These are phyloP conservation scores for Cygnus atratus DNA, from an alignment of 2,113 vertebrate genomes.

Conservation along the genomic window DNA sequence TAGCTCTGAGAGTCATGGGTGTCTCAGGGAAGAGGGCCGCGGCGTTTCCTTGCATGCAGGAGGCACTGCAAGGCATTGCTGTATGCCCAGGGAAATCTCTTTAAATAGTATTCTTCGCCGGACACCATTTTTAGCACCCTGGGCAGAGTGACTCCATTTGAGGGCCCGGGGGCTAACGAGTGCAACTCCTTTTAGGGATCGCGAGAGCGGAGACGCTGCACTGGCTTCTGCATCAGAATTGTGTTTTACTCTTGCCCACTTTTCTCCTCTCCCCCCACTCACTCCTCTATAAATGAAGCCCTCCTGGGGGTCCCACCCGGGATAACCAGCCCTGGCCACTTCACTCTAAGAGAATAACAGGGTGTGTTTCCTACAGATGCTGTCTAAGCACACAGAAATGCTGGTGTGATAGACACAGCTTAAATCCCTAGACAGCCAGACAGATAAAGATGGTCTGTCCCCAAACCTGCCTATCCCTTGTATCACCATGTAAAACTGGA, in stretches of 20 bases:
- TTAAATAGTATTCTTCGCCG: neutral
- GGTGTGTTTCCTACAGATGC: conserved; percentile 31
- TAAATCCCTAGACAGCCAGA: conserved; percentile 53
- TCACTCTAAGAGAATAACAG: neutral
- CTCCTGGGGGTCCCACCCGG: neutral
- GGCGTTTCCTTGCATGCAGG: neutral
- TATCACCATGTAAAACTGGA: conserved; percentile 72
- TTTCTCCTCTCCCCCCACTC: neutral
- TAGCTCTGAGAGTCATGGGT: neutral
- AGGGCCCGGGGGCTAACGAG: neutral
- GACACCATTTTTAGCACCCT: neutral
- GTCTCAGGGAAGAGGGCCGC: neutral
- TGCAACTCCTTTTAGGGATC: neutral
- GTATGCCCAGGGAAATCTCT: neutral
- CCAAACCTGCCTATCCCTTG: conserved; percentile 65
- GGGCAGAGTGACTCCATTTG: neutral
- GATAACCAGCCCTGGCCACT: neutral
- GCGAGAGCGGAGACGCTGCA: neutral
- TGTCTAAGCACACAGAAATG: conserved; percentile 23
- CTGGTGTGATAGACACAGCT: conserved; percentile 27
- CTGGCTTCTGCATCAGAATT: neutral
- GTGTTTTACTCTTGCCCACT: neutral
- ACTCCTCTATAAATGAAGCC: neutral
- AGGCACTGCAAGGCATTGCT: neutral
- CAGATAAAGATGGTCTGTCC: conserved; percentile 63